Conservation (phyloP, 2,888 invertebrate genomes). For the Parnassius apollo region DNA sequence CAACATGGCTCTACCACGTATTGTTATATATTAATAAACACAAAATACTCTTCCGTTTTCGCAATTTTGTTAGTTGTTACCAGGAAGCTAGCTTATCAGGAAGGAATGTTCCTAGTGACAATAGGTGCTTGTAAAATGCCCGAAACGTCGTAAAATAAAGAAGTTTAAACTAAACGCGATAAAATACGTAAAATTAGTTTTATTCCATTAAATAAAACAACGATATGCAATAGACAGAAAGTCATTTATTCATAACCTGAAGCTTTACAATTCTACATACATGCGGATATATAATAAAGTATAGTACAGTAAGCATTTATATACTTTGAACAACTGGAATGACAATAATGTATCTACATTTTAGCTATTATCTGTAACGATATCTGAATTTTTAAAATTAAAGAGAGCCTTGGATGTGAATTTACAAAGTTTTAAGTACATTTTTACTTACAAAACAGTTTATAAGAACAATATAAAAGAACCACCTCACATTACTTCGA, state of each 20-base stretch:
- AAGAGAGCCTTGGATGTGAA: constrained; percentile 52
- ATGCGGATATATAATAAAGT: constrained; percentile 25
- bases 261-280: constrained; percentile 37
- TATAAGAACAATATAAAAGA: constrained; percentile 25
- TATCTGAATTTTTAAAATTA: constrained; percentile 33
- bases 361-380: constrained; percentile 19
- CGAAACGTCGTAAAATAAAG: too few relatives aligned
- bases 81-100: too few relatives aligned
- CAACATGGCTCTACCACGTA: too few relatives aligned
- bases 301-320: constrained; percentile 11
- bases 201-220: constrained; percentile 44
- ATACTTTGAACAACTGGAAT: constrained; percentile 41
- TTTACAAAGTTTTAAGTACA: constrained; percentile 59
- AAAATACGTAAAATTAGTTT: too few relatives aligned
- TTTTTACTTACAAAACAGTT: constrained; percentile 41
- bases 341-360: constrained; percentile 31
- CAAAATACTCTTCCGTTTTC: too few relatives aligned
- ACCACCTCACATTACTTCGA: constrained; percentile 8
- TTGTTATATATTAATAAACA: too few relatives aligned
- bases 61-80: too few relatives aligned
- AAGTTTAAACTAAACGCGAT: too few relatives aligned
- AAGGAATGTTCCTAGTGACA: too few relatives aligned
- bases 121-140: too few relatives aligned
- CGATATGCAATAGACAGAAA: constrained; percentile 51
- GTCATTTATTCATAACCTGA: constrained; percentile 53